A percentile compares a stretch with the other conserved stretches of the same genome.
phyloP scores from a whole-genome alignment of 2,888 invertebrate species.

The Molorchus minor region DNA sequence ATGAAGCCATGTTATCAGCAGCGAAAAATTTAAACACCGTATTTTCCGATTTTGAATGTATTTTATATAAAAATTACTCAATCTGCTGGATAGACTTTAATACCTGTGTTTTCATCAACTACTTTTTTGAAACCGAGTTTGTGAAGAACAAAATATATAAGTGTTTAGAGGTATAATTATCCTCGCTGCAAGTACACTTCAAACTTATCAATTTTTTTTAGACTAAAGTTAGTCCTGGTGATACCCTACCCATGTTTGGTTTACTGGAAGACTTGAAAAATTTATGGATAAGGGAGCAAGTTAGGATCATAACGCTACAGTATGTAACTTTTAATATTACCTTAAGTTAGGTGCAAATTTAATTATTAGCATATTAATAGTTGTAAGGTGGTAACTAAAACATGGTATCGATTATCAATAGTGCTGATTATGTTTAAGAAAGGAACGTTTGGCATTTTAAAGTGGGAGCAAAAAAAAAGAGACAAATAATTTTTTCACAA shows the following conservation, averaged over 20 bases:
- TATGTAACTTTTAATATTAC: constrained; percentile 26
- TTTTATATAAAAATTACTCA: constrained; percentile 70
- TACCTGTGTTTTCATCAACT: constrained; percentile 69
- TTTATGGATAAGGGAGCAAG: constrained; percentile 44
- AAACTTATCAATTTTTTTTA: constrained; percentile 30
- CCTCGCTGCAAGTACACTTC: background rate
- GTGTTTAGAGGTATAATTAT: constrained; percentile 48
- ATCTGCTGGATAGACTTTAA: constrained; percentile 75
- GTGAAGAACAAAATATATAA: constrained; percentile 52
- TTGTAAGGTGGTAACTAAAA: no score
- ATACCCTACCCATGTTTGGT: constrained; percentile 43
- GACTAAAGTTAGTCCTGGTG: constrained; percentile 44
- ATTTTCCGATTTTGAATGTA: constrained; percentile 69
- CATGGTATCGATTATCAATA: no score
- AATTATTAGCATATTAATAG: no score
- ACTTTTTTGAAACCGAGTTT: constrained; percentile 55
- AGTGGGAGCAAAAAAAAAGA: no score
- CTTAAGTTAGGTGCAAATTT: constrained; percentile 30
- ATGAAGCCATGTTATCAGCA: constrained; percentile 70
- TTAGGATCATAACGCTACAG: constrained; percentile 41
- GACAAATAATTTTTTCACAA: no score
- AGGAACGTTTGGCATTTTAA: no score
- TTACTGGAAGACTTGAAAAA: constrained; percentile 44
- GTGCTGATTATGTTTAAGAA: no score
- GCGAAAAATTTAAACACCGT: constrained; percentile 68